Conservation (phyloP, 1,140 invertebrate species). For the Lepidotrigona ventralis region DNA sequence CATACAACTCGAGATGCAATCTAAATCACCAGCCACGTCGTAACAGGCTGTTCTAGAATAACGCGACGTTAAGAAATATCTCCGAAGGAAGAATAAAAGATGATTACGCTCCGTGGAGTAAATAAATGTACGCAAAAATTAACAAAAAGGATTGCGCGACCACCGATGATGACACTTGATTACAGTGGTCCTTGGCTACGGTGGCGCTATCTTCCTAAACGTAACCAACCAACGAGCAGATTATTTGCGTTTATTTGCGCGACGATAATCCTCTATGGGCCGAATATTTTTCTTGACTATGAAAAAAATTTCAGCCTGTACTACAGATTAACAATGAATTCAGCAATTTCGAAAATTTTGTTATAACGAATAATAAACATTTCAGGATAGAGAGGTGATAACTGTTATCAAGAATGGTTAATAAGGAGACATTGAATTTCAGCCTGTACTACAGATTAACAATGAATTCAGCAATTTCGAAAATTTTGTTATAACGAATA, state of each 20-base stretch:
- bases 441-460: no score
- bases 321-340: no score
- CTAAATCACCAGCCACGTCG: neutral
- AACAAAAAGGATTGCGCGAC: neutral
- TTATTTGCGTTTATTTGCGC: conserved; percentile 10
- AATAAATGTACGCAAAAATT: conserved; percentile 12
- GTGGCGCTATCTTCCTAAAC: conserved; percentile 8
- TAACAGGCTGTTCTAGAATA: neutral
- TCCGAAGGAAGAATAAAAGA: neutral
- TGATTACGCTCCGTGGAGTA: neutral
- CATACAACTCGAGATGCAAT: neutral
- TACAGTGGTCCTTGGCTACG: conserved; percentile 5
- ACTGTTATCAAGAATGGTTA: no score
- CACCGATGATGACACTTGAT: conserved; percentile 19
- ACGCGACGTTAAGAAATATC: neutral
- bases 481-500: no score
- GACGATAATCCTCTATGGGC: neutral
- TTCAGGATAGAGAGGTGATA: no score
- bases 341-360: no score
- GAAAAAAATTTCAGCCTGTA: no score
- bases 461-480: no score
- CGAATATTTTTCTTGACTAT: no score
- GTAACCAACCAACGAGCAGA: conserved; percentile 9
- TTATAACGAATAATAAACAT: no score
- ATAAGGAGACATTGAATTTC: no score